These are phyloP conservation scores for Enoplosus armatus DNA, from an alignment of 2,797 vertebrate genomes.

Conservation along the genomic window DNA sequence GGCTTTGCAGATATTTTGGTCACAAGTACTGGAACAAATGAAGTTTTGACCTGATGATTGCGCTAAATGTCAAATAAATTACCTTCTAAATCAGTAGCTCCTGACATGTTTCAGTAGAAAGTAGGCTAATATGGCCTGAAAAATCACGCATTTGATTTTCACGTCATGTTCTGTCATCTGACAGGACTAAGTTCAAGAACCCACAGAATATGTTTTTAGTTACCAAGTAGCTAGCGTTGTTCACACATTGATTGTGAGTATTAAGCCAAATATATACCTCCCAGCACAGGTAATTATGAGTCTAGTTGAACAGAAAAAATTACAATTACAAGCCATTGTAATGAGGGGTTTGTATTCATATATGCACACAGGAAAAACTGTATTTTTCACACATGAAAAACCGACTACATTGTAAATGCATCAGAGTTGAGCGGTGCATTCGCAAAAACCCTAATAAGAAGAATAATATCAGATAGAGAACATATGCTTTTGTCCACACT, in stretches of 20 bases:
- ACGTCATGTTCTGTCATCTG: conserved; percentile 20
- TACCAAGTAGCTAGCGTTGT: conserved; percentile 26
- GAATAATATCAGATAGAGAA: conserved; percentile 5
- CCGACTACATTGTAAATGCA: not conserved
- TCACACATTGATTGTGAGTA: conserved; percentile 50
- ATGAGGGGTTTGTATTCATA: conserved; percentile 10
- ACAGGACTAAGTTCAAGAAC: conserved; percentile 34
- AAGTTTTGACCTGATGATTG: no score
- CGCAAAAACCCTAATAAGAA: conserved; percentile 11
- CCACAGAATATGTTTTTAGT: conserved; percentile 22
- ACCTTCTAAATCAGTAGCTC: not conserved
- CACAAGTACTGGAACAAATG: no score
- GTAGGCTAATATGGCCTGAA: not conserved
- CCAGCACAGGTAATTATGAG: conserved; percentile 15
- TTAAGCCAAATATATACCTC: conserved; percentile 44
- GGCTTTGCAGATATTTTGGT: no score
- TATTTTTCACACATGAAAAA: conserved; percentile 8
- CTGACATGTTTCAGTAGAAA: no score
- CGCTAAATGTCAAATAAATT: not conserved
- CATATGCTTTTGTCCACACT: conserved; percentile 24
- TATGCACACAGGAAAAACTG: not conserved
- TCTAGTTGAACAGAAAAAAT: not conserved
- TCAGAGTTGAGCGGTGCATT: not conserved
- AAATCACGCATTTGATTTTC: conserved; percentile 11
- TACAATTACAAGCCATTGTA: not conserved